phyloP scores from a whole-genome alignment of 1,140 invertebrate species.

The Hesperophylax magnus region DNA sequence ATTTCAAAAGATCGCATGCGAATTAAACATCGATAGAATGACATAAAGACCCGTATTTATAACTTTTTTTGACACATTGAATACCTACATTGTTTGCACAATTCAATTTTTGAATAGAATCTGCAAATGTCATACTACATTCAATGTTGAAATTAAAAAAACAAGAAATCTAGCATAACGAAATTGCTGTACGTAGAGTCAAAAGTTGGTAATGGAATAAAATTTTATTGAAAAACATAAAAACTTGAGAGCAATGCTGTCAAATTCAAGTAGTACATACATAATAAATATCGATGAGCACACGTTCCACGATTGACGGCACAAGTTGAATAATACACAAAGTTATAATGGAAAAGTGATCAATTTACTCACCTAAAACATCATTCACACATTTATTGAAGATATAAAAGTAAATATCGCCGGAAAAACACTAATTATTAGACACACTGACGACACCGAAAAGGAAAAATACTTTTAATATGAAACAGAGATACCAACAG shows the following conservation, averaged over 20 bases:
- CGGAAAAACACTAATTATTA: slow-evolving; percentile 47
- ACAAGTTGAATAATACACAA: not conserved
- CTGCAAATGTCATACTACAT: not conserved
- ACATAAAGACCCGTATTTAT: no score
- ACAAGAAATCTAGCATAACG: not conserved
- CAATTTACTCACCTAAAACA: slow-evolving; percentile 41
- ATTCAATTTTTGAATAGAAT: not conserved
- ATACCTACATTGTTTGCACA: slow-evolving; percentile 23
- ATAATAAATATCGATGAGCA: slow-evolving; percentile 48
- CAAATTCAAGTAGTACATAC: slow-evolving; percentile 34
- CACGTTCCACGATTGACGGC: slow-evolving; percentile 32
- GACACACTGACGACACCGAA: slow-evolving; percentile 40
- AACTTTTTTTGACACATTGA: slow-evolving; percentile 17
- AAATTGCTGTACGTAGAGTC: not conserved
- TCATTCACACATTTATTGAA: slow-evolving; percentile 36
- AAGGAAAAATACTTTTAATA: slow-evolving; percentile 40
- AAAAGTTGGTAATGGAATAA: not conserved
- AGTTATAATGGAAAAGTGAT: not conserved
- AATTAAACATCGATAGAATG: no score
- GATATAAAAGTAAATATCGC: slow-evolving; percentile 38
- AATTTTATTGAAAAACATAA: slow-evolving; percentile 22
- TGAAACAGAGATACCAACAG: slow-evolving; percentile 20
- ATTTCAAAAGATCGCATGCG: not conserved
- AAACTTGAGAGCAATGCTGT: slow-evolving; percentile 37
- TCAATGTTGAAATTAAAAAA: not conserved